phyloP scores from a whole-genome alignment of 92 coral and sea anemone genomes.

The Epizoanthus scotinus region DNA sequence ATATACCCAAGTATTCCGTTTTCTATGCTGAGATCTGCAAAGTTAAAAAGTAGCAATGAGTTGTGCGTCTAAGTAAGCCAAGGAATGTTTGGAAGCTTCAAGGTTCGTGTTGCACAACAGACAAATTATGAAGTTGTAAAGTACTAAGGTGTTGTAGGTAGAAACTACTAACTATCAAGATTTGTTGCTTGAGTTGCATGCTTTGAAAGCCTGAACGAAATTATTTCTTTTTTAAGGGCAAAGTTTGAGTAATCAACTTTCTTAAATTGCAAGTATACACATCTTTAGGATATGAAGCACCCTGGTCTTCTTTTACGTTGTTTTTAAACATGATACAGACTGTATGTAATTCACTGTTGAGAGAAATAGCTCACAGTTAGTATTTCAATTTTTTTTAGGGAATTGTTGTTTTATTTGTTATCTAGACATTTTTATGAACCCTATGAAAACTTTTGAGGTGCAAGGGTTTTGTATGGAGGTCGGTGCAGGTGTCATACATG shows the following conservation, averaged over 20 bases:
- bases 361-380: conserved; percentile 7
- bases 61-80: background rate
- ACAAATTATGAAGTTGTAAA: background rate
- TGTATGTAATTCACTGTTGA: conserved; percentile 8
- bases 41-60: conserved; percentile 1
- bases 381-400: conserved; percentile 1
- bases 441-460: background rate
- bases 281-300: conserved; percentile 9
- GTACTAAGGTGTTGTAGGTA: background rate
- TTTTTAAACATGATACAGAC: conserved; percentile 1
- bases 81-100: conserved; percentile 12
- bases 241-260: conserved; percentile 8
- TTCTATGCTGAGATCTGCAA: conserved; percentile 7
- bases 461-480: too few species aligned
- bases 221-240: background rate
- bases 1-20: background rate
- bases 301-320: background rate
- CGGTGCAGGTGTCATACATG: background rate
- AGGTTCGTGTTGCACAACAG: conserved; percentile 8
- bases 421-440: background rate
- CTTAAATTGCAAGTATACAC: background rate
- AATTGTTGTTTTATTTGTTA: background rate
- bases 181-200: conserved; percentile 1
- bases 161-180: conserved; percentile 1
- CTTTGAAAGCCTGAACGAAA: background rate